Percentiles rank a stretch among this genome's conserved stretches.
phyloP scores from a whole-genome alignment of 2,888 invertebrate genomes.

The Cactoblastis cactorum region DNA sequence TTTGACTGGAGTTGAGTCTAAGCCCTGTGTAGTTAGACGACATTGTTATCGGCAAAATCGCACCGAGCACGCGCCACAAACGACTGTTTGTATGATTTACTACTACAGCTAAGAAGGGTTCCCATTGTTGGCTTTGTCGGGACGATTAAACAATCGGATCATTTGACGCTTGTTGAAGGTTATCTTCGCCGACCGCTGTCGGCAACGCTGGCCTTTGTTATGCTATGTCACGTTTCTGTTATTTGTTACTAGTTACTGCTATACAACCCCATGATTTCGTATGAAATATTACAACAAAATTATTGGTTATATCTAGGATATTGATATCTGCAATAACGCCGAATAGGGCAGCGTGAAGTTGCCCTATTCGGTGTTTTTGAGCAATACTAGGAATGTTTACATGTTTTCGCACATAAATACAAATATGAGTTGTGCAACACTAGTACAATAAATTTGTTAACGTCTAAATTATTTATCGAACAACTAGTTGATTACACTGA shows the following conservation, averaged over 20 bases:
- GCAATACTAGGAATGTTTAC: too few relatives aligned
- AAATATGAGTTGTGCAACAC: neutral
- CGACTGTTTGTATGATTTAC: slow-evolving; percentile 69
- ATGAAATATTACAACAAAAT: slow-evolving; percentile 12
- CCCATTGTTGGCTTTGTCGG: slow-evolving; percentile 60
- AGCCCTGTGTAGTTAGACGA: slow-evolving; percentile 28
- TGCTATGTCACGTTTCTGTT: slow-evolving; percentile 62
- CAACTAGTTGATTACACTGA: slow-evolving; percentile 16
- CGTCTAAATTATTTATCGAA: neutral
- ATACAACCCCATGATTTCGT: slow-evolving; percentile 17
- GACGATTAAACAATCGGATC: slow-evolving; percentile 60
- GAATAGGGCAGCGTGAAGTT: too few relatives aligned
- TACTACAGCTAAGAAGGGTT: slow-evolving; percentile 53
- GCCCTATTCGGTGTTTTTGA: too few relatives aligned
- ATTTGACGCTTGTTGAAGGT: slow-evolving; percentile 59
- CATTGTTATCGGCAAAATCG: slow-evolving; percentile 46
- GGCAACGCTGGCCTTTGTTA: slow-evolving; percentile 32
- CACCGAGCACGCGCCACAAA: slow-evolving; percentile 67
- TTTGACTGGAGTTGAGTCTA: slow-evolving; percentile 29
- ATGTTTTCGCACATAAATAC: neutral
- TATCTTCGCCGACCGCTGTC: slow-evolving; percentile 42
- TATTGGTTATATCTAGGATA: slow-evolving; percentile 5
- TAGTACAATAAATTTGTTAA: neutral
- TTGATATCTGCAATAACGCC: too few relatives aligned
- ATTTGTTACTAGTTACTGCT: slow-evolving; percentile 32